Percentiles rank a stretch among this genome's conserved stretches.
These are phyloP conservation scores for Linnaemya vulpina DNA, from an alignment of 2,888 invertebrate species.

Conservation along the genomic window DNA sequence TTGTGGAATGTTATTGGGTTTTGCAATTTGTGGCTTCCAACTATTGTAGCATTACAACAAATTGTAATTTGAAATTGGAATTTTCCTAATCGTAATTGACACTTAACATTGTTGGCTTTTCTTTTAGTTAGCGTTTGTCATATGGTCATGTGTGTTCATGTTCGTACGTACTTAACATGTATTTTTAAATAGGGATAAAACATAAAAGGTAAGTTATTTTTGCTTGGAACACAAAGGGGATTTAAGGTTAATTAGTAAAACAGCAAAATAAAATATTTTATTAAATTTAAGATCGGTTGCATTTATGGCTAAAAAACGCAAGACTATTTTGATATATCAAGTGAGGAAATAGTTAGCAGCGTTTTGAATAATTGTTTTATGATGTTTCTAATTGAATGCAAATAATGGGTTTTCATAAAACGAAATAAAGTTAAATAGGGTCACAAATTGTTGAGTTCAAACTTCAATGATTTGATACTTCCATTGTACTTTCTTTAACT, in stretches of 20 bases:
- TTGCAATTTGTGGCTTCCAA: conserved; percentile 71
- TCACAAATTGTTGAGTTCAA: too few relatives aligned
- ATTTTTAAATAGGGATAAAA: not conserved
- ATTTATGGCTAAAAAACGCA: not conserved
- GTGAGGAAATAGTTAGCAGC: too few relatives aligned
- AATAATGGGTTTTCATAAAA: too few relatives aligned
- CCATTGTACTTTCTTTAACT: too few relatives aligned
- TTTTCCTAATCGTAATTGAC: conserved; percentile 73
- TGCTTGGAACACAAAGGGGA: conserved; percentile 53
- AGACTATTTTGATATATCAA: conserved; percentile 40
- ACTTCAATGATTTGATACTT: too few relatives aligned
- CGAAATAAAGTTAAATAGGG: too few relatives aligned
- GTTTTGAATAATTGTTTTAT: too few relatives aligned
- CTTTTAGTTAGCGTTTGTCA: conserved; percentile 29
- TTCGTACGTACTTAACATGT: not conserved
- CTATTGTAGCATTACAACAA: conserved; percentile 67
- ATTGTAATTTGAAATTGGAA: conserved; percentile 73
- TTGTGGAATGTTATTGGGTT: conserved; percentile 70
- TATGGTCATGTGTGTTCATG: not conserved
- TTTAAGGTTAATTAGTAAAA: conserved; percentile 65
- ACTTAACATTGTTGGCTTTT: conserved; percentile 71
- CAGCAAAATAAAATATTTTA: conserved; percentile 41
- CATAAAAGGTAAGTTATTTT: conserved; percentile 62
- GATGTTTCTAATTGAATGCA: too few relatives aligned
- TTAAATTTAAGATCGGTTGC: not conserved